Evolutionary conservation across 2,797 vertebrate genomes (phyloP).

Genomic region (Pelodytes ibericus): DNA sequence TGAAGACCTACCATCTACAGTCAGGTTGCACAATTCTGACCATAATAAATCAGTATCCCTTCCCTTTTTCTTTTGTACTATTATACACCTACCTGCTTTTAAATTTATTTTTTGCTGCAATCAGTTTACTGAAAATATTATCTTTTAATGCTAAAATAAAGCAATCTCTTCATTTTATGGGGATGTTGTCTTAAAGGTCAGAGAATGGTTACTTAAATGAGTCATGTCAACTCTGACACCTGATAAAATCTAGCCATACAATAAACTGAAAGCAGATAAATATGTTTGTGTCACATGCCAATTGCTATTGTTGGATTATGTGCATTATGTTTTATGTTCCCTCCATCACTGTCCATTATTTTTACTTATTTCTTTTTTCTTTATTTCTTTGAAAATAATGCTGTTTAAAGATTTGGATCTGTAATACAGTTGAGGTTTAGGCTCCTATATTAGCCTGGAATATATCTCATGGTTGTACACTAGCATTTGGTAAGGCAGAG

Average conservation of each 20-base stretch:
- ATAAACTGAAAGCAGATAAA: constrained; percentile 3
- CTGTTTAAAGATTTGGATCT: background rate
- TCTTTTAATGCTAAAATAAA: constrained; percentile 6
- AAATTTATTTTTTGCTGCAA: too few species aligned
- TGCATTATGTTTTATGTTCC: too few species aligned
- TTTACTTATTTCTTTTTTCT: background rate
- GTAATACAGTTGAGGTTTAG: background rate
- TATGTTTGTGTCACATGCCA: background rate
- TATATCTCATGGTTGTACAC: constrained; percentile 10
- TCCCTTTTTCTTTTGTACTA: too few species aligned
- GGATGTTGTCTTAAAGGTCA: constrained; percentile 29
- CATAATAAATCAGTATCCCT: too few species aligned
- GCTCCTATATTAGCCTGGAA: background rate
- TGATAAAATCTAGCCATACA: constrained; percentile 18
- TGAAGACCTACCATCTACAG: too few species aligned
- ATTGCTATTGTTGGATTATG: too few species aligned
- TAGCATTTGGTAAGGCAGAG: background rate
- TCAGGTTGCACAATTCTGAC: too few species aligned
- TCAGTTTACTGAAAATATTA: constrained; percentile 21
- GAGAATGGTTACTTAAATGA: constrained; percentile 17
- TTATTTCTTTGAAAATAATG: background rate
- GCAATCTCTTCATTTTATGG: constrained; percentile 20
- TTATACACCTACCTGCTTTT: too few species aligned
- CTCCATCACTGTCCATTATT: too few species aligned
- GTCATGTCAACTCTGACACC: constrained; percentile 22